These are phyloP conservation scores for Pungitius pungitius DNA, from an alignment of 2,113 vertebrate species.

Conservation along the genomic window DNA sequence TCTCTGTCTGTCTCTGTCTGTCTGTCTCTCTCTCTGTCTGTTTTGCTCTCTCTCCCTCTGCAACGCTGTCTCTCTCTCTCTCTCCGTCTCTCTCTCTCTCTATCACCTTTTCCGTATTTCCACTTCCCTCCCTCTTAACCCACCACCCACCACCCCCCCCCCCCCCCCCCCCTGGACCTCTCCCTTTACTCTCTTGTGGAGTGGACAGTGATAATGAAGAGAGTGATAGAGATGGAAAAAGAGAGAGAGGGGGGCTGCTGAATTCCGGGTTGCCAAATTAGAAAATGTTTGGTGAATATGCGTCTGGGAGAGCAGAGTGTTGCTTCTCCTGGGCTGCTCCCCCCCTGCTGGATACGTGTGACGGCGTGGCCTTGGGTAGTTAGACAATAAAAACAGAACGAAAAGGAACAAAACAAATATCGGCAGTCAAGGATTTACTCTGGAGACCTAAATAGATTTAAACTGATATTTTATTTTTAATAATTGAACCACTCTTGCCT, in stretches of 20 bases:
- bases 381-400: slow-evolving; percentile 62
- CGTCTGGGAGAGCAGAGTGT: slow-evolving; percentile 64
- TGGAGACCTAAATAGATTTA: slow-evolving; percentile 58
- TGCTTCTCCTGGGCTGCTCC: slow-evolving; percentile 60
- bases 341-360: slow-evolving; percentile 44
- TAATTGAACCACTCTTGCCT: slow-evolving; percentile 37
- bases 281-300: slow-evolving; percentile 73
- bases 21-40: slow-evolving; percentile 15
- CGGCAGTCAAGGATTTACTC: slow-evolving; percentile 54
- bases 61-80: slow-evolving; percentile 21
- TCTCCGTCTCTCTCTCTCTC: slow-evolving; percentile 46
- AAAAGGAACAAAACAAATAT: slow-evolving; percentile 66
- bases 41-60: slow-evolving; percentile 63
- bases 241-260: slow-evolving; percentile 50
- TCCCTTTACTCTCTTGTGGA: slow-evolving; percentile 68
- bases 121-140: slow-evolving; percentile 61
- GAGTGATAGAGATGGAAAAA: slow-evolving; percentile 51
- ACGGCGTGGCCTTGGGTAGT: slow-evolving; percentile 66
- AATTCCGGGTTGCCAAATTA: slow-evolving; percentile 62
- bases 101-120: slow-evolving; percentile 62
- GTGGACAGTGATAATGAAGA: slow-evolving; percentile 76
- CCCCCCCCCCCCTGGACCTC: slow-evolving; percentile 32
- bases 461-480: slow-evolving; percentile 40
- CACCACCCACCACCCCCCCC: slow-evolving; percentile 38
- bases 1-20: slow-evolving; percentile 48